Evolutionary conservation across 2,113 vertebrate genomes (phyloP), one percentile per base, ranked within the genome.

Genomic region (Ictidomys tridecemlineatus): DNA sequence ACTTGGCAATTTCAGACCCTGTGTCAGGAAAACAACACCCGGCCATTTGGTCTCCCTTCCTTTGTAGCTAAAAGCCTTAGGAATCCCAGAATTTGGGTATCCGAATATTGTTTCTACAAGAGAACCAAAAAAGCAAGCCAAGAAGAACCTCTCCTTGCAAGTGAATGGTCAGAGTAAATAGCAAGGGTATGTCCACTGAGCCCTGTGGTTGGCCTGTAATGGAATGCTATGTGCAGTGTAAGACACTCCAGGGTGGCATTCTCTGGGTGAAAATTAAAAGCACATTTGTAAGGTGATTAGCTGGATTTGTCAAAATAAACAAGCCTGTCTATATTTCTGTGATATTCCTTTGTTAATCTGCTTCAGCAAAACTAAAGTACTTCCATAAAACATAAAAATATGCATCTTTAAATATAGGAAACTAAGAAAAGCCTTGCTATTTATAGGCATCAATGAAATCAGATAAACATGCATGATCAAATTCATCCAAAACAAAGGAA

Each of bases 241-340:
- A 96, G 93, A 65, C 73, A 95, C 69, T 92, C 82, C 87, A 97
- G 70, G 69, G 42, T 79, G 96, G 83, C 53, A 93, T 97, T 95
- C 97, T 96, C 85, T 96, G 96, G 95, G 8, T 94, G 69, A 91
- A 98, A 91, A 96, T 90, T 91, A 96, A 98, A 98, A 97, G 91
- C 6, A 8, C 73, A 94, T 58, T 69, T 91, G 22, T 77, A 98
- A 94, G 53, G 88, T 92, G 39, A 97, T 97, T 97, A 97, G 94
- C 20, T 51, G 20, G 12, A 93, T 78, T 95, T 98, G 97, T 98
- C 89, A 98, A 96, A 58, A 98, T 63, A 89, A 98, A 97, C 61
- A 97, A 98, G 61, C 10, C 82, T 91, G 65, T 85, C 91, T 78
- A 51, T 67, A 96, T 82, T 89, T 6, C 53, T 88, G 89, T 61